Percentiles rank a stretch among this genome's conserved stretches.
Evolutionary conservation across 2,113 vertebrate species (phyloP).

Genomic region (Hylia prasina): DNA sequence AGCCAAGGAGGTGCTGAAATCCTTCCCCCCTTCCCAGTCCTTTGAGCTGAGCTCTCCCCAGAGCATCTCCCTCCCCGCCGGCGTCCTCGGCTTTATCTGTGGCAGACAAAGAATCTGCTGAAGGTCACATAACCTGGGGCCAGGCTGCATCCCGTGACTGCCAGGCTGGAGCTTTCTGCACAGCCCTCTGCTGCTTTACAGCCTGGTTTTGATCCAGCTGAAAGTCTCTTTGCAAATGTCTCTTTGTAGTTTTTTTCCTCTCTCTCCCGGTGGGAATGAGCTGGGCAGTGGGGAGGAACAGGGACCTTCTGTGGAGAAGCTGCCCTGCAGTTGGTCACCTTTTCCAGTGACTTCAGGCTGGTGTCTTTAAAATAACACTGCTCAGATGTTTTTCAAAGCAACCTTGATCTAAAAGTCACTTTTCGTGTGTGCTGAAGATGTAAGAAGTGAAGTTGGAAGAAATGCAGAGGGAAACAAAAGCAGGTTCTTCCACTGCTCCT

Average conservation of each 20-base stretch:
- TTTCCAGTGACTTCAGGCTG: background rate
- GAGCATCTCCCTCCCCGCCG: background rate
- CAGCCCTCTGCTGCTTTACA: background rate
- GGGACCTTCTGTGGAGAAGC: background rate
- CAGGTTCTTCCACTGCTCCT: background rate
- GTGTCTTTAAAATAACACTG: background rate
- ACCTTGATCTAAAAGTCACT: background rate
- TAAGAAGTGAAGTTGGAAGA: background rate
- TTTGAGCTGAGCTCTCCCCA: background rate
- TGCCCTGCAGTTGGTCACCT: background rate
- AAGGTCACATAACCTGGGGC: background rate
- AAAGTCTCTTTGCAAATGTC: background rate
- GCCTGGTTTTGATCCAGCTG: background rate
- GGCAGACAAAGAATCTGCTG: conserved; percentile 19
- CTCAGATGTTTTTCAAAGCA: background rate
- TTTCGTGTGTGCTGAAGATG: background rate
- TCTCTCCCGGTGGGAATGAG: background rate
- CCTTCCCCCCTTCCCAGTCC: background rate
- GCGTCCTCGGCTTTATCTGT: background rate
- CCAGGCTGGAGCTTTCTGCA: background rate
- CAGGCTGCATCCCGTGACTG: background rate
- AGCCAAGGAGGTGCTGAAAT: background rate
- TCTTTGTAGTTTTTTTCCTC: background rate
- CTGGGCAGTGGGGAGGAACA: background rate
- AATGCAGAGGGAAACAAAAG: background rate